Evolutionary conservation across 2,888 invertebrate genomes (phyloP).

Genomic region (Athalia rosae): DNA sequence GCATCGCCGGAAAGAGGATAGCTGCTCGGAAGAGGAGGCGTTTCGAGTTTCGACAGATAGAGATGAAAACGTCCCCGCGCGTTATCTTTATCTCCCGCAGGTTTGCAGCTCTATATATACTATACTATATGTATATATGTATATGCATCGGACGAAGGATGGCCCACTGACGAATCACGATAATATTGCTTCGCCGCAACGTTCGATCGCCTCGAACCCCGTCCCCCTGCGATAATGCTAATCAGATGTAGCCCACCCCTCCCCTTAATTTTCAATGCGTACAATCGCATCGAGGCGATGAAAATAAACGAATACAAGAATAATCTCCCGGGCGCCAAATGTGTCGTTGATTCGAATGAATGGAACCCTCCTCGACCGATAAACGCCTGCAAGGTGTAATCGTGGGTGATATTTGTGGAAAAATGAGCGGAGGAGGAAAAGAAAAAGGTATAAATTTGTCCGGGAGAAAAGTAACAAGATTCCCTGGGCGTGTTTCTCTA

Average conservation of each 20-base stretch:
- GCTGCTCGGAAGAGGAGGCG: constrained; percentile 34
- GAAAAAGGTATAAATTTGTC: not conserved
- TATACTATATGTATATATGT: too few species aligned
- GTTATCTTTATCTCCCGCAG: constrained; percentile 29
- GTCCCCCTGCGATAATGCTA: constrained; percentile 26
- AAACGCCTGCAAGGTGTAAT: too few species aligned
- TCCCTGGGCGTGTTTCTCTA: not conserved
- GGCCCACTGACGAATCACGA: constrained; percentile 38
- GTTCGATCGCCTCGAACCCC: not conserved
- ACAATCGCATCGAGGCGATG: not conserved
- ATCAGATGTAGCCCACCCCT: constrained; percentile 41
- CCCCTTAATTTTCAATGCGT: not conserved
- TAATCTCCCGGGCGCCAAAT: too few species aligned
- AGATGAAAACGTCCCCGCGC: constrained; percentile 25
- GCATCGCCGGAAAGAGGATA: constrained; percentile 43
- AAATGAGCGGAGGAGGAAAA: not conserved
- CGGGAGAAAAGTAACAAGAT: not conserved
- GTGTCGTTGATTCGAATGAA: too few species aligned
- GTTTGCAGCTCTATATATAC: too few species aligned
- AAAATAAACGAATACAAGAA: constrained; percentile 8
- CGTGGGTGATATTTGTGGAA: too few species aligned
- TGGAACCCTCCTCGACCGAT: too few species aligned
- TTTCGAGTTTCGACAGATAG: constrained; percentile 44
- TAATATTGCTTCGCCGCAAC: constrained; percentile 1
- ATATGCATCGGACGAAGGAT: not conserved